Conservation (phyloP, 2,888 invertebrate genomes). For the Catotricha subobsoleta region DNA sequence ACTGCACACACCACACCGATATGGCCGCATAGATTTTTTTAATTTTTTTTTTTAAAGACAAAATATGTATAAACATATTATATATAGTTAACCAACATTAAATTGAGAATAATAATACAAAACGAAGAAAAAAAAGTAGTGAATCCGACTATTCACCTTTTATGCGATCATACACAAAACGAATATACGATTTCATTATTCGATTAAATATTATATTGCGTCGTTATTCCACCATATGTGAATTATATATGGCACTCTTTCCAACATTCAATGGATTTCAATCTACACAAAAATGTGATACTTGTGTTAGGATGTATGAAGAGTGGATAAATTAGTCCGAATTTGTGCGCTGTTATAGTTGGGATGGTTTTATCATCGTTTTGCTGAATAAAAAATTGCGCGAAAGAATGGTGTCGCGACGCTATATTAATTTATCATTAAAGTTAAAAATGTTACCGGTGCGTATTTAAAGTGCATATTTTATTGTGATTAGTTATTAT, state of each 20-base stretch:
- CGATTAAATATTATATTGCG: not conserved
- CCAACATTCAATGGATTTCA: not conserved
- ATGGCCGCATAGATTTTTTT: too few species aligned
- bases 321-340: slow-evolving; percentile 8
- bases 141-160: slow-evolving; percentile 4
- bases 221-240: not conserved
- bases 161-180: not conserved
- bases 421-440: too few species aligned
- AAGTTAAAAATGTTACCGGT: too few species aligned
- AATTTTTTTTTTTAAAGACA: too few species aligned
- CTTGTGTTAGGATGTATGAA: slow-evolving; percentile 4
- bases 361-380: slow-evolving; percentile 4
- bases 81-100: too few species aligned
- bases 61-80: too few species aligned
- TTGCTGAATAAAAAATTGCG: slow-evolving; percentile 2
- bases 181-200: slow-evolving; percentile 1
- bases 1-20: too few species aligned
- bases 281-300: slow-evolving; percentile 3
- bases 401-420: slow-evolving; percentile 6
- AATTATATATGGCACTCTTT: not conserved
- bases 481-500: not conserved
- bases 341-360: slow-evolving; percentile 7
- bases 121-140: not conserved
- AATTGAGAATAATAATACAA: slow-evolving; percentile 1
- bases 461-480: not conserved